Evolutionary conservation across 2,113 vertebrate species (phyloP).

Genomic region (Osmerus eperlanus): DNA sequence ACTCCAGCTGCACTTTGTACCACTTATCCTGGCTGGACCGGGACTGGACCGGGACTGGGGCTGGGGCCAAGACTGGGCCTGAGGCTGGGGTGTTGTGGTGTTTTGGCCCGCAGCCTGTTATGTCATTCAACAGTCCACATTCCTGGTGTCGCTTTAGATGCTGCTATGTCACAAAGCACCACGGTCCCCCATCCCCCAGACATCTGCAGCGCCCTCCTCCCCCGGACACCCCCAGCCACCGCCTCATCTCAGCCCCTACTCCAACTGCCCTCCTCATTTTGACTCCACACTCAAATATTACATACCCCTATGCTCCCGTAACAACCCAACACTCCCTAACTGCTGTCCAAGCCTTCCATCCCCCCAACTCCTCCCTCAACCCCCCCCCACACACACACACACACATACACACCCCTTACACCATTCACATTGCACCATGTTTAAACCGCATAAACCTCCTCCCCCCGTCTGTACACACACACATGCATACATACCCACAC

Average conservation of each 20-base stretch:
- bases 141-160: conserved; percentile 45
- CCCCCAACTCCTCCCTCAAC: conserved; percentile 4
- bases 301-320: no score
- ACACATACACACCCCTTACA: neutral
- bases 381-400: neutral
- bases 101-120: conserved; percentile 30
- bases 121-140: conserved; percentile 38
- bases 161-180: conserved; percentile 16
- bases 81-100: neutral
- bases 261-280: no score
- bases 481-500: neutral
- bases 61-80: conserved; percentile 13
- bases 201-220: no score
- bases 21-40: conserved; percentile 25
- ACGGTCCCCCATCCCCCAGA: no score
- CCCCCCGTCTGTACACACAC: no score
- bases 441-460: no score
- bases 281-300: no score
- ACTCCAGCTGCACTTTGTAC: conserved; percentile 28
- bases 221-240: no score
- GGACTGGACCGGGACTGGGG: conserved; percentile 5
- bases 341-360: no score
- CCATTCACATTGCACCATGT: no score
- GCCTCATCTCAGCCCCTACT: no score
- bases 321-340: no score